These are phyloP conservation scores for Megaceryle maxima DNA, from an alignment of 2,113 vertebrate species.

Conservation along the genomic window DNA sequence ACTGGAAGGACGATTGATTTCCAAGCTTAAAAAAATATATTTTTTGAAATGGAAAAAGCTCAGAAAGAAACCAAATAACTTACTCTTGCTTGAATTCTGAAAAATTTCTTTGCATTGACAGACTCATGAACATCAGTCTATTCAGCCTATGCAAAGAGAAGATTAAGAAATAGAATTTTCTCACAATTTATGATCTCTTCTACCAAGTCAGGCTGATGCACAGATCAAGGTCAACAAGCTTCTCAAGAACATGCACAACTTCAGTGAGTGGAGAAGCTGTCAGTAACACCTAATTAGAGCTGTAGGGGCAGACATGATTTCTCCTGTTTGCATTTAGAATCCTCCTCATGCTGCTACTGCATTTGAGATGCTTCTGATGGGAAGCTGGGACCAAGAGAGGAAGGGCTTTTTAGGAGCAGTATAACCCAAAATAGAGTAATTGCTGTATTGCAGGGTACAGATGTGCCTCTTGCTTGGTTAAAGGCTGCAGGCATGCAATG, in stretches of 20 bases:
- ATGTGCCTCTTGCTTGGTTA: background rate
- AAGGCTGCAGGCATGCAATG: background rate
- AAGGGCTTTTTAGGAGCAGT: fast-evolving
- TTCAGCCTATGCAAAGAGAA: background rate
- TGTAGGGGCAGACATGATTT: background rate
- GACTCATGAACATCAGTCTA: fast-evolving
- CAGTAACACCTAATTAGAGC: background rate
- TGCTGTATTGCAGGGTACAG: background rate
- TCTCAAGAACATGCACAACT: background rate
- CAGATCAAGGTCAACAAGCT: background rate
- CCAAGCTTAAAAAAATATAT: background rate
- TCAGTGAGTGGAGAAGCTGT: background rate
- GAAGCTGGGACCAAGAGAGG: background rate
- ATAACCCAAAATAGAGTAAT: background rate
- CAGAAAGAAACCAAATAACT: background rate
- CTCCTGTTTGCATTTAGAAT: background rate
- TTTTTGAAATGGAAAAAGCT: background rate
- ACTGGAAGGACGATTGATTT: background rate
- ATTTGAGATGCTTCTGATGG: background rate
- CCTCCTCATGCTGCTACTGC: background rate
- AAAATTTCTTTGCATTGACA: background rate
- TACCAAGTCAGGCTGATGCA: background rate
- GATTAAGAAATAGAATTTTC: background rate
- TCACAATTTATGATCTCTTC: background rate
- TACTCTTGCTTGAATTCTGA: background rate